Conservation (phyloP, 2,113 vertebrate genomes). For the Rhinichthys klamathensis region DNA sequence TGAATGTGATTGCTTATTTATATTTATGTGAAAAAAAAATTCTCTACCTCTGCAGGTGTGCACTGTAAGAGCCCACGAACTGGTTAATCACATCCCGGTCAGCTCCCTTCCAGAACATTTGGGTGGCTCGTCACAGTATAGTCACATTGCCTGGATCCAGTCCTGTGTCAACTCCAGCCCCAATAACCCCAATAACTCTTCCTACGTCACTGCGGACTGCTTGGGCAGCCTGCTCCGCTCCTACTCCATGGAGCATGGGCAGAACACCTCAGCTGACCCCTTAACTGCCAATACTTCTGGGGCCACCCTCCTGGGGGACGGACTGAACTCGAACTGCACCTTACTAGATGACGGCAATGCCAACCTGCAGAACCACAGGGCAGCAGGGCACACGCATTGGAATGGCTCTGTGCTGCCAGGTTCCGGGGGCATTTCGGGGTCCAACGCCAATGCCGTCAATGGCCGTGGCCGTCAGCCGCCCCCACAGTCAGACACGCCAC, state of each 20-base stretch:
- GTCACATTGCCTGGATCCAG: slow-evolving; percentile 83
- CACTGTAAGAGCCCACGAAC: slow-evolving; percentile 79
- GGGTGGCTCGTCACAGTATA: slow-evolving; percentile 79
- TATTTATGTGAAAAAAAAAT: neutral
- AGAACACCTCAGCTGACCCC: slow-evolving; percentile 64
- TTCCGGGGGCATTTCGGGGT: slow-evolving; percentile 54
- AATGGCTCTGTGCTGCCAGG: slow-evolving; percentile 73
- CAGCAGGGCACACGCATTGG: slow-evolving; percentile 70
- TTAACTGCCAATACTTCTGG: slow-evolving; percentile 61
- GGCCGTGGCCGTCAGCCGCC: slow-evolving; percentile 72
- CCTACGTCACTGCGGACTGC: slow-evolving; percentile 72
- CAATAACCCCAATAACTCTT: slow-evolving; percentile 60
- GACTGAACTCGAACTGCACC: slow-evolving; percentile 76
- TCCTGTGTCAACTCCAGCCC: slow-evolving; percentile 77
- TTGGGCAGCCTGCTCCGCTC: slow-evolving; percentile 79
- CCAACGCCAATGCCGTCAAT: slow-evolving; percentile 73
- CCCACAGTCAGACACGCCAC: slow-evolving; percentile 80
- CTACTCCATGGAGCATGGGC: slow-evolving; percentile 73
- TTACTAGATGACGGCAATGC: slow-evolving; percentile 76
- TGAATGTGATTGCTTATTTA: neutral
- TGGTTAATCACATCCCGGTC: slow-evolving; percentile 80
- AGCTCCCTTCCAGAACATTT: slow-evolving; percentile 81
- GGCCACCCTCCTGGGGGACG: slow-evolving; percentile 37
- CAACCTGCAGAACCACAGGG: slow-evolving; percentile 75
- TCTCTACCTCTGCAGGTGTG: slow-evolving; percentile 70